phyloP scores from a whole-genome alignment of 2,797 vertebrate genomes.

The Acanthurus leucopareius region DNA sequence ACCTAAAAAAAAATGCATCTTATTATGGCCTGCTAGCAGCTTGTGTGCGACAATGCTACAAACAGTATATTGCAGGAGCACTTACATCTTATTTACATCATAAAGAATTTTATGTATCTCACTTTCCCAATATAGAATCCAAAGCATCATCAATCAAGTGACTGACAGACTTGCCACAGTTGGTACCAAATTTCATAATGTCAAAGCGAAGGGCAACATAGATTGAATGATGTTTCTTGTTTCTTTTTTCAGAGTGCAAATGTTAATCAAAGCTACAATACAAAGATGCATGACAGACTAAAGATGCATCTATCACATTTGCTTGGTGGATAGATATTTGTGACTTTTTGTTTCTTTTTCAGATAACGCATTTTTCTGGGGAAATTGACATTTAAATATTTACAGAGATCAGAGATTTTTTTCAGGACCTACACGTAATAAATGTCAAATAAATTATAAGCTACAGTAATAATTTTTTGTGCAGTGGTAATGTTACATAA shows the following conservation, averaged over 20 bases:
- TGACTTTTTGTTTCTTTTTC: conserved; percentile 50
- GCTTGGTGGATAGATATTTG: conserved; percentile 49
- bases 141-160: conserved; percentile 48
- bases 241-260: conserved; percentile 66
- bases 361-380: conserved; percentile 58
- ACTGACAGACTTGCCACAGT: conserved; percentile 37
- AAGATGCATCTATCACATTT: conserved; percentile 56
- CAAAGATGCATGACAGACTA: conserved; percentile 52
- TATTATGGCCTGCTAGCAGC: conserved; percentile 49
- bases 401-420: conserved; percentile 72
- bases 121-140: conserved; percentile 65
- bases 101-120: conserved; percentile 49
- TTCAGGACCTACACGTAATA: conserved; percentile 62
- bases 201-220: conserved; percentile 54
- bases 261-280: conserved; percentile 71
- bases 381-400: conserved; percentile 71
- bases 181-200: conserved; percentile 51
- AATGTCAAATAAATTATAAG: conserved; percentile 77
- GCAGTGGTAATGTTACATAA: conserved; percentile 75
- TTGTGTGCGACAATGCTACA: conserved; percentile 70
- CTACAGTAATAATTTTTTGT: conserved; percentile 61
- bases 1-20: conserved; percentile 49
- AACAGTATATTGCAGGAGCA: conserved; percentile 62
- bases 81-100: conserved; percentile 74
- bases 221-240: conserved; percentile 41